These are phyloP conservation scores for Notamacropus eugenii DNA, from an alignment of 2,797 vertebrate genomes.

Conservation along the genomic window DNA sequence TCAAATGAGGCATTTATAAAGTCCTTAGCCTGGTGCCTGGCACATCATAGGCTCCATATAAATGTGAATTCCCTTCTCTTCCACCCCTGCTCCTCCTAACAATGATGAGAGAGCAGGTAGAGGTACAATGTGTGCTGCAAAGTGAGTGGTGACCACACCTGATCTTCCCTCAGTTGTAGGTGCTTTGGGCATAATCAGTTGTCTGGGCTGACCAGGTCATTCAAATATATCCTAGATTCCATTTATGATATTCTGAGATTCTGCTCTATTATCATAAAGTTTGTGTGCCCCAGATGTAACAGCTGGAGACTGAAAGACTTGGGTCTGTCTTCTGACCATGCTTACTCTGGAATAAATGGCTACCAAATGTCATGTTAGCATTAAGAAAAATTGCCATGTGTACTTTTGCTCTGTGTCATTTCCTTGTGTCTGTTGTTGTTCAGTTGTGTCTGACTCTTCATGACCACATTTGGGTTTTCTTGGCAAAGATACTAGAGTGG, in stretches of 20 bases:
- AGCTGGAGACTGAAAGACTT: not conserved
- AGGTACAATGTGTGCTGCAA: not conserved
- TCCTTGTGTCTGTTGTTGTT: not conserved
- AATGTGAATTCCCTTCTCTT: not conserved
- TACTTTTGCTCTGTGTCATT: slow-evolving; percentile 10
- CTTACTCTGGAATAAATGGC: not conserved
- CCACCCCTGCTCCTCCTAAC: not conserved
- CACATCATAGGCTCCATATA: too few relatives aligned
- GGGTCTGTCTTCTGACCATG: not conserved
- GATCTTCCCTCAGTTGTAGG: not conserved
- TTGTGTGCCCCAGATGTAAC: not conserved
- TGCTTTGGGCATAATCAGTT: not conserved
- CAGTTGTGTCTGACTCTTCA: not conserved
- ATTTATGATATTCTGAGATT: not conserved
- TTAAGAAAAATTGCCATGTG: not conserved
- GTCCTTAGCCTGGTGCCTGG: not conserved
- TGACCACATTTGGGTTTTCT: not conserved
- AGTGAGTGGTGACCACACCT: not conserved
- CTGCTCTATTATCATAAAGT: not conserved
- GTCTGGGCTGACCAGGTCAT: not conserved
- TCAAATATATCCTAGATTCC: not conserved
- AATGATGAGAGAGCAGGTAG: not conserved
- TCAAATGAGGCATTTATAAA: not conserved
- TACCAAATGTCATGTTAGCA: not conserved
- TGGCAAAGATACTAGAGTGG: not conserved